Evolutionary conservation across 2,113 vertebrate species (phyloP).

Genomic region (Agelaius tricolor): DNA sequence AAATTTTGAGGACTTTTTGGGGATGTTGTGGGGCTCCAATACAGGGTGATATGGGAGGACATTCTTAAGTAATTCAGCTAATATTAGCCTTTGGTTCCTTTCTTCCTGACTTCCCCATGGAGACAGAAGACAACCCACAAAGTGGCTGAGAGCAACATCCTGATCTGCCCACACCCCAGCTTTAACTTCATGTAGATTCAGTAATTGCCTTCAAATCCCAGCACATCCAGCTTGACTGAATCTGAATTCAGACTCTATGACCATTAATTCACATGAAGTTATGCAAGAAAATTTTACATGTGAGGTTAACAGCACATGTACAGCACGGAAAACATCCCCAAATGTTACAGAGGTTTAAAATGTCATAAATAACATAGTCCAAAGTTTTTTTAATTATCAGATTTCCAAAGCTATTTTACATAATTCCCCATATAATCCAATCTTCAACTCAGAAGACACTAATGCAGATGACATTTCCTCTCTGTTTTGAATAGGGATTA

Average conservation of each 20-base stretch:
- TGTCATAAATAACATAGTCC: constrained; percentile 59
- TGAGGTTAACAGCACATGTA: background rate
- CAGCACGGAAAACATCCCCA: constrained; percentile 20
- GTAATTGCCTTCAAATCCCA: background rate
- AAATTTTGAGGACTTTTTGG: background rate
- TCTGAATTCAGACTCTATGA: background rate
- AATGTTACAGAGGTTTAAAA: constrained; percentile 61
- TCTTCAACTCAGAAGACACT: constrained; percentile 72
- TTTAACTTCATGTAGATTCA: background rate
- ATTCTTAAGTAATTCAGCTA: background rate
- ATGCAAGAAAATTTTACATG: background rate
- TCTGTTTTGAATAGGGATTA: constrained; percentile 78
- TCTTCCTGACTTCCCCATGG: background rate
- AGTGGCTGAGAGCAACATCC: background rate
- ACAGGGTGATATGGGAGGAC: background rate
- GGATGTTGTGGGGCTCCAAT: background rate
- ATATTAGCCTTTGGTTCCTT: background rate
- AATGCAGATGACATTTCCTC: constrained; percentile 75
- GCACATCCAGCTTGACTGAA: background rate
- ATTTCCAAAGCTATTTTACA: constrained; percentile 70
- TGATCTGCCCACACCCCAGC: background rate
- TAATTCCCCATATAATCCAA: constrained; percentile 79
- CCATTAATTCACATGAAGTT: background rate
- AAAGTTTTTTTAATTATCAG: constrained; percentile 71
- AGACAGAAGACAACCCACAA: background rate